Percentiles rank a stretch among this genome's conserved stretches.
These are phyloP conservation scores for Monopis laevigella DNA, from an alignment of 2,888 invertebrate species.

Conservation along the genomic window DNA sequence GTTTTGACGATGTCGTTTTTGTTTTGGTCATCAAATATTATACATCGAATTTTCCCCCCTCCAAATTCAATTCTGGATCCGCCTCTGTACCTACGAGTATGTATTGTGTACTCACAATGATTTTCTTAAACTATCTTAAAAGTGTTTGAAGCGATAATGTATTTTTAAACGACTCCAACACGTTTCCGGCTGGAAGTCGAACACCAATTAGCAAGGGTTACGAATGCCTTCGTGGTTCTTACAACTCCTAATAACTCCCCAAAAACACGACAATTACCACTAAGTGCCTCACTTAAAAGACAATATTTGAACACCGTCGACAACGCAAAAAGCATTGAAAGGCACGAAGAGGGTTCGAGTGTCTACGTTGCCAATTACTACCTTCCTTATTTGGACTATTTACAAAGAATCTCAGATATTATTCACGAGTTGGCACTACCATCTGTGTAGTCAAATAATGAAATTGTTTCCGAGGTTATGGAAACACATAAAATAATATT, in stretches of 20 bases:
- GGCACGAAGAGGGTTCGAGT: constrained; percentile 16
- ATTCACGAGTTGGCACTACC: too few relatives aligned
- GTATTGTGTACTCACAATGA: too few relatives aligned
- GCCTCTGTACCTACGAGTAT: too few relatives aligned
- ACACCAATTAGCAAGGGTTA: constrained; percentile 36
- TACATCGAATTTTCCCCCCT: too few relatives aligned
- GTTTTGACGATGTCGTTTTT: too few relatives aligned
- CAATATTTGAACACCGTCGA: constrained; percentile 29
- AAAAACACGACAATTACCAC: constrained; percentile 30
- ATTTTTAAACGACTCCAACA: constrained; percentile 46
- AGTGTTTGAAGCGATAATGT: constrained; percentile 44
- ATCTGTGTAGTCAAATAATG: too few relatives aligned
- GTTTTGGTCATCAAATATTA: too few relatives aligned
- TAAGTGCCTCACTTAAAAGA: constrained; percentile 33
- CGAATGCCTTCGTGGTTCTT: constrained; percentile 4
- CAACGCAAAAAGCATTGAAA: constrained; percentile 21
- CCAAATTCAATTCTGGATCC: too few relatives aligned
- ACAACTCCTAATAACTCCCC: constrained; percentile 19
- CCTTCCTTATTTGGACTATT: constrained; percentile 7
- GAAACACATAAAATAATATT: too few relatives aligned
- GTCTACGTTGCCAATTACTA: constrained; percentile 11
- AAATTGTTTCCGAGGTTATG: too few relatives aligned
- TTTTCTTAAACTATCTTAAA: too few relatives aligned
- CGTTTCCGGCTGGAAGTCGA: constrained; percentile 23
- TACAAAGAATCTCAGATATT: constrained; percentile 5